Evolutionary conservation across 2,797 vertebrate species (phyloP), one percentile per base, ranked within the genome.

Genomic region (Adrianichthys oophorus): DNA sequence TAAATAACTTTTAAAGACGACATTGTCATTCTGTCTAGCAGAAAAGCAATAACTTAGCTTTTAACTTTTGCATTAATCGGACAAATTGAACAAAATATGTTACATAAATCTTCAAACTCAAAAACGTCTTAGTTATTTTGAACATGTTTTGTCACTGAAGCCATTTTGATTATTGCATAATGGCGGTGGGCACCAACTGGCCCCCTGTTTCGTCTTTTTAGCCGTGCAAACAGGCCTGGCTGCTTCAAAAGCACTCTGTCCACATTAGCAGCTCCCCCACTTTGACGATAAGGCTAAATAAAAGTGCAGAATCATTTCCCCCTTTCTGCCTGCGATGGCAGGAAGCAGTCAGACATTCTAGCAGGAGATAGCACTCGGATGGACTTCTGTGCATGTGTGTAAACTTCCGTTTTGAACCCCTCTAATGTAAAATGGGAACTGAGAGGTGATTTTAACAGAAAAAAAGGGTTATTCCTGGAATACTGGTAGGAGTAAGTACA

Each of bases 161-260:
- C 32, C 32, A 37, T 37, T 2, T 37, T 37, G 64, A 71, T 79
- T 59, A 75, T 59, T 21, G 6, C 41, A 4, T 48, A 4, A 48
- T 51, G 26, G 47, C 67, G 17, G 62, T 58, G 52, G 61, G 51
- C 55, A 15, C 48, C 58, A 68, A 75, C 77, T 79, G 74, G 29
- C 4, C 65, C 67, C 66, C 40, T 26, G n/a, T 76, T 78, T 63
- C 40, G 67, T 42, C 52, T 69, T 41, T 41, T 42, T 54, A 56
- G 58, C 61, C 67, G 64, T 62, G 82, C 85, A 90, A 91, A 90
- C 90, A 89, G 76, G 78, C 52, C 18, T 18, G 53, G 60, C 72
- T 53, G 67, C 62, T 68, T 78, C 64, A 66, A 83, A 84, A 91
- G 90, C 92, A 92, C 91, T 93, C 84, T 87, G 89, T 52, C 86